Conservation (phyloP, 2,113 vertebrate species). For the Azemiops feae region DNA sequence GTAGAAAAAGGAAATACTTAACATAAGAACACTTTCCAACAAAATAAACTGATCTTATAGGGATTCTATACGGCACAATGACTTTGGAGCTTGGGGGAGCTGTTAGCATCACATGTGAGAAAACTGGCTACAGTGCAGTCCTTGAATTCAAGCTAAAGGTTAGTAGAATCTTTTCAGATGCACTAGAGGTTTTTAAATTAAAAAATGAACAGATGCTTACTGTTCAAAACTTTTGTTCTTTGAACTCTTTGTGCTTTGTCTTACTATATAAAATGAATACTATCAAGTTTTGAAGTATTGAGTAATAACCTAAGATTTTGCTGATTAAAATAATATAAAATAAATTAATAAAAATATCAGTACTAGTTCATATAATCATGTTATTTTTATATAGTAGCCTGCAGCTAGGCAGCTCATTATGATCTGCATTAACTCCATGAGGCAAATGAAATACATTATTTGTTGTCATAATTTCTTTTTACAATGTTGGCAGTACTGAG, state of each 20-base stretch:
- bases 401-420: background rate
- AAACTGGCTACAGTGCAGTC: conserved; percentile 94
- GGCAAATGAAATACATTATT: background rate
- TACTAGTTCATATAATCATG: background rate
- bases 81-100: conserved; percentile 93
- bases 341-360: background rate
- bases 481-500: background rate
- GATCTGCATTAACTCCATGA: background rate
- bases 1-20: background rate
- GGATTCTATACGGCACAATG: conserved; percentile 97
- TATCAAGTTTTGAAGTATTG: background rate
- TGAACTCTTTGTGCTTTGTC: background rate
- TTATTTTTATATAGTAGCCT: background rate
- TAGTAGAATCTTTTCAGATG: background rate
- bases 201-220: background rate
- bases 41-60: conserved; percentile 60
- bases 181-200: background rate
- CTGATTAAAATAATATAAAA: background rate
- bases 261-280: background rate
- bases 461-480: background rate
- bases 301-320: background rate
- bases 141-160: conserved; percentile 99
- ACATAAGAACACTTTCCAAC: background rate
- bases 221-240: background rate
- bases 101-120: conserved; percentile 91